These are phyloP conservation scores for Drosophila sturtevanti DNA, from an alignment of 1,140 invertebrate species.

Conservation along the genomic window DNA sequence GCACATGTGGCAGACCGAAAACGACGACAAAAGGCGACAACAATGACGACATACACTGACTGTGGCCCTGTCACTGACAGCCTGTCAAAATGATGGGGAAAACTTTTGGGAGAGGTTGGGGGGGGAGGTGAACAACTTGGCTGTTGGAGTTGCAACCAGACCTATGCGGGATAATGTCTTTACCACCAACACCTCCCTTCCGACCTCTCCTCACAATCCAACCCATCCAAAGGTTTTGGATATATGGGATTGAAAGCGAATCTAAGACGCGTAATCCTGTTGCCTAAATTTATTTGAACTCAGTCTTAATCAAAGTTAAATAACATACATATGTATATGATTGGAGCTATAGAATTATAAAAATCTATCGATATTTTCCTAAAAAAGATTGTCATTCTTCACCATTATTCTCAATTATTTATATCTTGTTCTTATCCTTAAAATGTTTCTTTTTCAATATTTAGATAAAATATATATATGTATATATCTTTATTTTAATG, in stretches of 20 bases:
- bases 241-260: background rate
- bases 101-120: constrained; percentile 7
- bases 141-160: constrained; percentile 1
- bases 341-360: no score
- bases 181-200: background rate
- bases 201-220: background rate
- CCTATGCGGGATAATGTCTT: background rate
- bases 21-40: constrained; percentile 64
- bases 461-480: no score
- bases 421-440: no score
- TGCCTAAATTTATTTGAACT: background rate
- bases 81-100: constrained; percentile 52
- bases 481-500: no score
- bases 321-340: no score
- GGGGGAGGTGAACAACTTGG: background rate
- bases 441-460: no score
- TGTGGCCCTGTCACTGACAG: constrained; percentile 67
- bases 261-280: background rate
- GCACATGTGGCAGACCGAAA: constrained; percentile 20
- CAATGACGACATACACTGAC: constrained; percentile 74
- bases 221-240: background rate
- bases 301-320: background rate
- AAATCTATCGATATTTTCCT: no score
- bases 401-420: no score
- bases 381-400: no score